Evolutionary conservation across 2,888 invertebrate genomes (phyloP).

Genomic region (Nemotelus pantherinus): DNA sequence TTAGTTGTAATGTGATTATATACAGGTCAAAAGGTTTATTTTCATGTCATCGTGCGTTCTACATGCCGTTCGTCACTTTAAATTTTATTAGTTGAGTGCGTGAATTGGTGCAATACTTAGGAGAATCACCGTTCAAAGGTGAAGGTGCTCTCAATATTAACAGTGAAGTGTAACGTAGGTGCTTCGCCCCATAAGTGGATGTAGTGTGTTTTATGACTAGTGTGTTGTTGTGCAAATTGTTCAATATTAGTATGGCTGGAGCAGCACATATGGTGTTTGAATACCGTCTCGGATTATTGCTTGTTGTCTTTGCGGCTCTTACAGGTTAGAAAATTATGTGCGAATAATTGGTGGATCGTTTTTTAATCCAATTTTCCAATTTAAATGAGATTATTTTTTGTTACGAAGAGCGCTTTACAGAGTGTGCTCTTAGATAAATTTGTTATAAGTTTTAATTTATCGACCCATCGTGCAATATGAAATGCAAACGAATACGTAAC

Average conservation of each 20-base stretch:
- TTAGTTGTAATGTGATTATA: slow-evolving; percentile 23
- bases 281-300: slow-evolving; percentile 33
- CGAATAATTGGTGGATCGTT: background rate
- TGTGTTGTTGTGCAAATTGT: background rate
- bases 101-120: slow-evolving; percentile 6
- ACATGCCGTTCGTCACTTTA: slow-evolving; percentile 14
- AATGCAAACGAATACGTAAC: no score
- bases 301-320: slow-evolving; percentile 8
- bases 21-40: slow-evolving; percentile 29
- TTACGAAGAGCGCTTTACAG: no score
- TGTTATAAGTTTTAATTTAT: no score
- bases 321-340: slow-evolving; percentile 20
- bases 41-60: slow-evolving; percentile 18
- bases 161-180: slow-evolving; percentile 21
- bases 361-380: slow-evolving; percentile 3
- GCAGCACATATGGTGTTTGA: background rate
- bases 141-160: slow-evolving; percentile 13
- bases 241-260: slow-evolving; percentile 4
- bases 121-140: background rate
- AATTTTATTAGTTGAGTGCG: slow-evolving; percentile 28
- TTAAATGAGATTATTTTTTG: slow-evolving; percentile 1
- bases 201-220: background rate
- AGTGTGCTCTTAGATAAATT: no score
- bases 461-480: no score
- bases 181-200: background rate